Base-by-base conservation (phyloP, 2,888 invertebrate genomes). In the Sussaba pulchella region DNA sequence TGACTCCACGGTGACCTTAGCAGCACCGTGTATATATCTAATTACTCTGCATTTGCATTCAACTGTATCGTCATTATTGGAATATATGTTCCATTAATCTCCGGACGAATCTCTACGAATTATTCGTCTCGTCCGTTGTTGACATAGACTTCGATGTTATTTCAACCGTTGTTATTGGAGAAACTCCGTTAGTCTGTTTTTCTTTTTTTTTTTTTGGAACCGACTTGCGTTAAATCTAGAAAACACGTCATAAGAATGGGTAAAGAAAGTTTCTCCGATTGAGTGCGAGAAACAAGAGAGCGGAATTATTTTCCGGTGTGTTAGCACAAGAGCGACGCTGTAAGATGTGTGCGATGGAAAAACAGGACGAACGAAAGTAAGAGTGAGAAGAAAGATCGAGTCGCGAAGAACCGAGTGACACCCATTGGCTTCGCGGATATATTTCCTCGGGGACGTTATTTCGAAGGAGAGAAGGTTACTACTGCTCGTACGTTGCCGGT, bases 361-460 rank as follows among this genome's bases (percentile, higher is more conserved):
- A 45, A 57, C 31, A 41, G 31, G 21, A 45, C 31, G 45, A 72
- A 41, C 31, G 52, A 59, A 52, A 31, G 59, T 57, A 64, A 70
- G 31, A 31, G 17, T 14, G 12, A 10, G 50, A 24, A 24, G 24
- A 24, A 61, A 39, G 59, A 57, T 57, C 57, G 57, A 64, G 47
- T 61, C 63, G 61, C 39, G 45, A 45, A 57, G 31, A 47, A 39
- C 54, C 67, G 67, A 81, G 73, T 74, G 81, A 81, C 81, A 74
- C 64, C 77, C 73, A 77, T 81, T 81, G 81, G 77, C 77, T 59
- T 74, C 50, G 57, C 77, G 70, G 70, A 77, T 77, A 81, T 81
- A 81, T 81, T 77, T 81, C 81, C 81, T 81, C 64, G 64, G 81
- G 77, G 81, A 81, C 63, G 77, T 77, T 73, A 82, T 79, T 79